These are phyloP conservation scores for Peromyscus eremicus DNA, from an alignment of 2,797 vertebrate species.

Conservation along the genomic window DNA sequence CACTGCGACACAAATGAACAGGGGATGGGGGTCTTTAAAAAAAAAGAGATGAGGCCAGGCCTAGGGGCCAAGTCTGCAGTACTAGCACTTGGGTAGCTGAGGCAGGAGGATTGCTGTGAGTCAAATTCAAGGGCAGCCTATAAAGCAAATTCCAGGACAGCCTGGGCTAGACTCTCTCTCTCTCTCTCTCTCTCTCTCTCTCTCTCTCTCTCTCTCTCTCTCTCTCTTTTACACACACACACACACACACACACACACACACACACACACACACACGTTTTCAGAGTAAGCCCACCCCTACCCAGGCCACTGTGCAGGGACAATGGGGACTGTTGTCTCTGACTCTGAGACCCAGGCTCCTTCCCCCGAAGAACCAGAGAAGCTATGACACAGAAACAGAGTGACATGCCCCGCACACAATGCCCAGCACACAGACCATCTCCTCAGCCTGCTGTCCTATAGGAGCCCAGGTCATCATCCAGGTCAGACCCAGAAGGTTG, in stretches of 20 bases:
- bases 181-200: neutral
- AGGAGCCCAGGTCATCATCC: neutral
- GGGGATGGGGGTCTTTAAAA: neutral
- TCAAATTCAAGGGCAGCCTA: neutral
- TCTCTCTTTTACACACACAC: neutral
- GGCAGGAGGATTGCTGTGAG: neutral
- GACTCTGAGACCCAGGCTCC: neutral
- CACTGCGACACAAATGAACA: neutral
- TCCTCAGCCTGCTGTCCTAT: neutral
- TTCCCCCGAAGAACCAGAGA: neutral
- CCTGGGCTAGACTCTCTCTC: neutral
- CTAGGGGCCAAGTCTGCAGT: neutral
- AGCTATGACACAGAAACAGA: neutral
- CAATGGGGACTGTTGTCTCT: neutral
- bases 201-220: neutral
- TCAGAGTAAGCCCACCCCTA: neutral
- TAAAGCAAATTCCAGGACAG: neutral
- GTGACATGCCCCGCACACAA: neutral
- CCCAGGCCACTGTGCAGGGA: neutral
- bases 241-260: neutral
- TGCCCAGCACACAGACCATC: neutral
- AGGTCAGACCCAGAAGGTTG: neutral
- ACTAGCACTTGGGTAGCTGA: neutral
- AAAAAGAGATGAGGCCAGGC: neutral
- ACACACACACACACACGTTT: neutral